Base-by-base conservation (phyloP, 2,888 invertebrate species). In the Bruchidius siliquastri region DNA sequence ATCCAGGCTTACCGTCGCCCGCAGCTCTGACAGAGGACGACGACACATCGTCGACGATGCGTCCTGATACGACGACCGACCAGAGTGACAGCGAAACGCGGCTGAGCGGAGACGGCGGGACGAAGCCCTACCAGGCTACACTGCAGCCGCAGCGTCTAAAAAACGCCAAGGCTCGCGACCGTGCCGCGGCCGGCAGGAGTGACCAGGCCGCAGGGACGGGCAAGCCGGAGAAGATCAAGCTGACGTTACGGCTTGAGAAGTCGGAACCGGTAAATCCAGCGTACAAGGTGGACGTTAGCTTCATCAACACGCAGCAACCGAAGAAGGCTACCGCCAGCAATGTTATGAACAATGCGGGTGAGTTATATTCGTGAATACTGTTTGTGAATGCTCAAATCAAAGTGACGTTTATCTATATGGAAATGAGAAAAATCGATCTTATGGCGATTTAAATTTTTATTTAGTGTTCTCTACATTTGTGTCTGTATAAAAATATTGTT, bases 161-260 rank as follows among this genome's bases (percentile, higher is more conserved):
- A 78, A 80, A 81, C 74, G 21, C 80, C 67, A 79, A 79, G 74
- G 72, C 73, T 20, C 77, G 82, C 32, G 83, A 84, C 22, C 8
- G 49, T 3, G 18, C 20, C 32, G 4, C 18, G 2, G 32, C 20
- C 32, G 21, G 21, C 21, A n/a, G 21, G 0, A 30, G 32, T 0
- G 20, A 22, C 10, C 22, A 71, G 85, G 85, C 22, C 77, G 85
- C 21, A 86, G 68, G 21, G 6, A 83, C 82, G 67, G 77, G 83
- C 66, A 85, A 86, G 76, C 89, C 88, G 2, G 95, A 96, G 82
- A 94, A 95, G 82, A 93, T 96, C 76, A 96, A 95, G 84, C 86
- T 96, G 72, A 88, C 95, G 77, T 87, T 96, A 67, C 96, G 96
- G 83, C 85, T 96, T 75, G 96, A 95, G 81, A 95, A 95, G 83